Evolutionary conservation across 2,113 vertebrate genomes (phyloP), one percentile per base, ranked within the genome.

Genomic region (Spea bombifrons): DNA sequence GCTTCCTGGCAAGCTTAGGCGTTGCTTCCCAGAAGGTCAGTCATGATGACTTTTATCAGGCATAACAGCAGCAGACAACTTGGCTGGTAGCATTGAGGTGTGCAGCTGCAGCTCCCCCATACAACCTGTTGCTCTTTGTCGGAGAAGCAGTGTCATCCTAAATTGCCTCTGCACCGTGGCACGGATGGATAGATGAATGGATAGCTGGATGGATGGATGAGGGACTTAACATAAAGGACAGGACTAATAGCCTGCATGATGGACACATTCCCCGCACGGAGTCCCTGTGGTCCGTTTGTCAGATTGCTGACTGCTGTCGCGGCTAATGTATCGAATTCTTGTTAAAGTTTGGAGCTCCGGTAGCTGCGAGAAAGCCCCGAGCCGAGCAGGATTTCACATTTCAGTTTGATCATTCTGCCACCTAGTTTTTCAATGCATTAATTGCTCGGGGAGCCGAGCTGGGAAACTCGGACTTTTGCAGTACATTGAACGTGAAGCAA

Each of bases 41-140:
- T 82, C 5, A 8, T 70, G 73, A 77, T 46, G 73, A 71, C 59
- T 82, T 73, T 75, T 75, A 15, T 81, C 30, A 86, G 83, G 43
- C 48, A 84, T 68, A 87, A 44, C 10, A 86, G 64, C 15, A 68
- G 73, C 75, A 10, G 8, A 81, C 12, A 70, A 0, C 15, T 0
- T 80, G 66, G 30, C 30, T 2, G 64, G 5, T 76, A 82, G 80
- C 81, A 84, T 84, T 75, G 81, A 86, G 55, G 47, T 83, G 82
- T 59, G 84, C 82, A 84, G 71, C 55, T 59, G 50, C 7, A 13
- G 30, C 68, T 83, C 65, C 64, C 4, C 30, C n/a, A 2, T 80
- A 74, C 4, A 87, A 89, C 85, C 81, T 91, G 85, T 89, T 90
- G 84, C 59, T 49, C 77, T 68, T 53, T 85, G 45, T 50, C 48